phyloP scores from a whole-genome alignment of 1,140 invertebrate species.

The Gryon sp. region DNA sequence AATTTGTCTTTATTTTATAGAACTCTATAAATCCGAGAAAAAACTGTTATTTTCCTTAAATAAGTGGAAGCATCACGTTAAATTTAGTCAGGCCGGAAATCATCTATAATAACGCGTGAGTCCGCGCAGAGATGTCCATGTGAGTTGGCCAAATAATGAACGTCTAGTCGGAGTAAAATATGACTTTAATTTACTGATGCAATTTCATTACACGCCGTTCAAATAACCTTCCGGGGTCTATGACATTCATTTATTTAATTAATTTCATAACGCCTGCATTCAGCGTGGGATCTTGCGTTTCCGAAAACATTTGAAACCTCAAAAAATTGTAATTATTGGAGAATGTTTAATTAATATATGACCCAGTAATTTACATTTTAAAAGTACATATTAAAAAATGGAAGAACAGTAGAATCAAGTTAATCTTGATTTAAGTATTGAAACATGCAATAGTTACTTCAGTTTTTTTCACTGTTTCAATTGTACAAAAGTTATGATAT shows the following conservation, averaged over 20 bases:
- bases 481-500: too few relatives aligned
- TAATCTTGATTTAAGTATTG: too few relatives aligned
- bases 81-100: slow-evolving; percentile 32
- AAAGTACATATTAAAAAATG: too few relatives aligned
- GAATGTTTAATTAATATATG: too few relatives aligned
- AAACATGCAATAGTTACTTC: too few relatives aligned
- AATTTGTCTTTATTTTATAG: too few relatives aligned
- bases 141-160: slow-evolving; percentile 47
- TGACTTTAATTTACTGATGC: slow-evolving; percentile 58
- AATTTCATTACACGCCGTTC: slow-evolving; percentile 52
- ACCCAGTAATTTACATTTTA: too few relatives aligned
- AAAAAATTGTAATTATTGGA: slow-evolving; percentile 13
- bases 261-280: slow-evolving; percentile 23
- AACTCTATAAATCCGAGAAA: too few relatives aligned
- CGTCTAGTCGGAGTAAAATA: slow-evolving; percentile 34
- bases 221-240: slow-evolving; percentile 32
- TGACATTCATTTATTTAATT: slow-evolving; percentile 55
- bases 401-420: too few relatives aligned
- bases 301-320: slow-evolving; percentile 5
- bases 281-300: slow-evolving; percentile 3
- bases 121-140: slow-evolving; percentile 36
- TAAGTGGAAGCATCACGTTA: slow-evolving; percentile 15
- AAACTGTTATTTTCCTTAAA: too few relatives aligned
- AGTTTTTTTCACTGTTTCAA: too few relatives aligned
- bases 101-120: slow-evolving; percentile 45